Evolutionary conservation across 2,888 invertebrate species (phyloP).

Genomic region (Hoplodrina ambigua): DNA sequence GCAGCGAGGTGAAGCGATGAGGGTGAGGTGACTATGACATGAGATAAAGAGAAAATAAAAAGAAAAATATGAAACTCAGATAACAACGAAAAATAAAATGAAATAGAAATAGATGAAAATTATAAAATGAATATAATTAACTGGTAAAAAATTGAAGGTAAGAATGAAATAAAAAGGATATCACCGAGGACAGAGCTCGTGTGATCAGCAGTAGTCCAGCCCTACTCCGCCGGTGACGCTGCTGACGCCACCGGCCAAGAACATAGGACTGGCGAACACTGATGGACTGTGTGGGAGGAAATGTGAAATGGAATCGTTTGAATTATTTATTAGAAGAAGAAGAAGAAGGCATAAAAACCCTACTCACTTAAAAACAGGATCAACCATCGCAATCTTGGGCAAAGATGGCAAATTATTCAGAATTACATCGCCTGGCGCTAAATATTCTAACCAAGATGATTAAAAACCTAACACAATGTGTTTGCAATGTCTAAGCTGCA

Average conservation of each 20-base stretch:
- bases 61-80: background rate
- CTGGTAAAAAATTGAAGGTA: background rate
- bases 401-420: background rate
- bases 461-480: background rate
- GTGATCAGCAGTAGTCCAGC: constrained; percentile 44
- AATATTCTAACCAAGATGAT: background rate
- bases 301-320: too few species aligned
- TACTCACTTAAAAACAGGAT: too few species aligned
- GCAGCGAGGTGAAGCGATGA: constrained; percentile 7
- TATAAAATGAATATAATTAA: background rate
- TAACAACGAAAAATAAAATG: background rate
- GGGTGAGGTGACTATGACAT: background rate
- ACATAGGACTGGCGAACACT: background rate
- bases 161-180: constrained; percentile 19
- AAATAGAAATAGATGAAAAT: background rate
- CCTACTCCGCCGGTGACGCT: constrained; percentile 39
- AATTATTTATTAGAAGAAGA: too few species aligned
- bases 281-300: too few species aligned
- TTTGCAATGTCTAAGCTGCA: background rate
- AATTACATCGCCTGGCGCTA: background rate
- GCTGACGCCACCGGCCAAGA: constrained; percentile 36
- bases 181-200: constrained; percentile 27
- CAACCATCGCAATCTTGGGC: too few species aligned
- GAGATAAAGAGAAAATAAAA: background rate
- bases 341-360: too few species aligned